A percentile compares a stretch with the other conserved stretches of the same genome.
phyloP scores from a whole-genome alignment of 2,888 invertebrate genomes.

The Nemotelus nigrinus region DNA sequence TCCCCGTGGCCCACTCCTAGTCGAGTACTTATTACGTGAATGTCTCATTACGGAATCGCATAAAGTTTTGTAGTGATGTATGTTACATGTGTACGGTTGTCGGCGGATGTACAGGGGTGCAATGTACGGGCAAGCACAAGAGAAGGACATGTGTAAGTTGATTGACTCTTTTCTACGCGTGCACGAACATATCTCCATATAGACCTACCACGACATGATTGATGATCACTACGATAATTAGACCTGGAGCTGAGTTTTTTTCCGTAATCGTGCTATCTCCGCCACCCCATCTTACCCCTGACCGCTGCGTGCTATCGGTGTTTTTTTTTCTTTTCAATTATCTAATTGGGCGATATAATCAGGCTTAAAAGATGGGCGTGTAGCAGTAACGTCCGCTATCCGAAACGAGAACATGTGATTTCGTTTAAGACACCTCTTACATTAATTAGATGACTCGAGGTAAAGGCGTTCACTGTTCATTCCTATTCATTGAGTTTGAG shows the following conservation, averaged over 20 bases:
- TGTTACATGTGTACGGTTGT: background rate
- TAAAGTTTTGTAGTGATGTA: slow-evolving; percentile 24
- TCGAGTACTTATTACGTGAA: slow-evolving; percentile 12
- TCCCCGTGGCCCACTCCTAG: slow-evolving; percentile 28
- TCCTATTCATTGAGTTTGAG: slow-evolving; percentile 13
- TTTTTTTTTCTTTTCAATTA: slow-evolving; percentile 48
- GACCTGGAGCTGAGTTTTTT: slow-evolving; percentile 21
- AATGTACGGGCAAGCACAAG: background rate
- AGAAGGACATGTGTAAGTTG: slow-evolving; percentile 17
- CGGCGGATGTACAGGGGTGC: background rate
- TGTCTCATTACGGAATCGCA: slow-evolving; percentile 31
- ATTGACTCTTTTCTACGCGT: background rate
- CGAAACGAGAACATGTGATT: slow-evolving; percentile 33
- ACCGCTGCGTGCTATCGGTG: background rate
- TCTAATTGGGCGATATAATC: slow-evolving; percentile 51
- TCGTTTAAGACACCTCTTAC: slow-evolving; percentile 40
- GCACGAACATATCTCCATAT: slow-evolving; percentile 1
- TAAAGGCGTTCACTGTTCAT: slow-evolving; percentile 12
- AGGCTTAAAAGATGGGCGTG: slow-evolving; percentile 46
- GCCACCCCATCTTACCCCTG: background rate
- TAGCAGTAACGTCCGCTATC: slow-evolving; percentile 18
- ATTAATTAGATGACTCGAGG: slow-evolving; percentile 35
- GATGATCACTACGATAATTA: slow-evolving; percentile 51
- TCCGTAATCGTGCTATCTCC: background rate
- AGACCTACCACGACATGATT: slow-evolving; percentile 47